A percentile compares a stretch with the other conserved stretches of the same genome.
Evolutionary conservation across 2,888 invertebrate species (phyloP).

Genomic region (Apodemia zela): DNA sequence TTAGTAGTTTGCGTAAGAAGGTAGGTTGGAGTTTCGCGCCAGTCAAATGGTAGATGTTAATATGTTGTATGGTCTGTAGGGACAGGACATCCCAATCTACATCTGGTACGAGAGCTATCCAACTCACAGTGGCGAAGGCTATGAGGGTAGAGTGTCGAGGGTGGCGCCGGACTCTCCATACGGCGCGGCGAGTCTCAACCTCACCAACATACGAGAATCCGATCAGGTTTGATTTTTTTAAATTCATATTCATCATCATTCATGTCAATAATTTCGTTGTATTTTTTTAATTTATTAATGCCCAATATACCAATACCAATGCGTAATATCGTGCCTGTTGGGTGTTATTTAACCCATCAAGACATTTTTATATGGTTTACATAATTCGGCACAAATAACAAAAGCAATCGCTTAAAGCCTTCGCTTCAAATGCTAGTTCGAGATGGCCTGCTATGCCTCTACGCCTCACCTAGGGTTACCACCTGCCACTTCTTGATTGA

Average conservation of each 20-base stretch:
- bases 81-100: slow-evolving; percentile 97
- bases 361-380: too few relatives aligned
- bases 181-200: slow-evolving; percentile 96
- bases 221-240: slow-evolving; percentile 82
- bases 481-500: too few relatives aligned
- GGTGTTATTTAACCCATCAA: too few relatives aligned
- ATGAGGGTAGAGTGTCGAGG: slow-evolving; percentile 94
- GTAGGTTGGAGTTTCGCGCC: slow-evolving; percentile 38
- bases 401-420: too few relatives aligned
- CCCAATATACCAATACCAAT: too few relatives aligned
- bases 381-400: too few relatives aligned
- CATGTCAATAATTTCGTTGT: background rate
- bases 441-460: too few relatives aligned
- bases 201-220: slow-evolving; percentile 94
- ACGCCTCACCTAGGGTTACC: too few relatives aligned
- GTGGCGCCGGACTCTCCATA: slow-evolving; percentile 93
- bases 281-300: too few relatives aligned
- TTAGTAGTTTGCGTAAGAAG: slow-evolving; percentile 30
- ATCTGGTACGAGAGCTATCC: slow-evolving; percentile 99
- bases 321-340: too few relatives aligned
- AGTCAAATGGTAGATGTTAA: slow-evolving; percentile 39
- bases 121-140: slow-evolving; percentile 96
- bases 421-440: too few relatives aligned
- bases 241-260: too few relatives aligned
- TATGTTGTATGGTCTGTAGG: slow-evolving; percentile 80